These are phyloP conservation scores for Melieria crassipennis DNA, from an alignment of 2,888 invertebrate species.

Conservation along the genomic window DNA sequence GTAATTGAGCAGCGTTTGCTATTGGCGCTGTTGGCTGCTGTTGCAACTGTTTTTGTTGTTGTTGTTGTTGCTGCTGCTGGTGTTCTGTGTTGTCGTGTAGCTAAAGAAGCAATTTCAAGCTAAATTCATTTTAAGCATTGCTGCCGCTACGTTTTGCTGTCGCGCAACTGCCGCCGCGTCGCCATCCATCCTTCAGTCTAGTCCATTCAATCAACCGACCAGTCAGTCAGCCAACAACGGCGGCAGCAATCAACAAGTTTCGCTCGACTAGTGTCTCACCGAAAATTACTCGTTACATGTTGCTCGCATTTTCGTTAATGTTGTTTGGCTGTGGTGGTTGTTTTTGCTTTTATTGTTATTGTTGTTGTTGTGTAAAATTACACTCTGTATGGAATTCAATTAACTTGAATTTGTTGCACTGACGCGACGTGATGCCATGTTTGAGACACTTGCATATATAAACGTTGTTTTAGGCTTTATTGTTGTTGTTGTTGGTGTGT, in stretches of 20 bases:
- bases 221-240: background rate
- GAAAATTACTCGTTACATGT: background rate
- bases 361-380: slow-evolving; percentile 26
- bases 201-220: background rate
- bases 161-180: background rate
- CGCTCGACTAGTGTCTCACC: background rate
- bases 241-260: slow-evolving; percentile 1
- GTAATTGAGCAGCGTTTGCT: too few relatives aligned
- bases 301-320: background rate
- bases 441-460: background rate
- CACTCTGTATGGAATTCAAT: slow-evolving; percentile 43
- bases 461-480: too few relatives aligned
- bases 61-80: background rate
- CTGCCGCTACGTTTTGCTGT: background rate
- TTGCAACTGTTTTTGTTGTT: background rate
- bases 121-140: slow-evolving; percentile 27
- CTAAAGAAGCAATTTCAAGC: slow-evolving; percentile 33
- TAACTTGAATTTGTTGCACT: slow-evolving; percentile 62
- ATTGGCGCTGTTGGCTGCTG: too few relatives aligned
- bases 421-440: slow-evolving; percentile 54
- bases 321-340: background rate
- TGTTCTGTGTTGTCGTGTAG: background rate
- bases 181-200: slow-evolving; percentile 1
- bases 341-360: background rate
- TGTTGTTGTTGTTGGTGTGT: too few relatives aligned